phyloP scores from a whole-genome alignment of 92 coral and sea anemone genomes.

The Hydrozoanthus gracilis region DNA sequence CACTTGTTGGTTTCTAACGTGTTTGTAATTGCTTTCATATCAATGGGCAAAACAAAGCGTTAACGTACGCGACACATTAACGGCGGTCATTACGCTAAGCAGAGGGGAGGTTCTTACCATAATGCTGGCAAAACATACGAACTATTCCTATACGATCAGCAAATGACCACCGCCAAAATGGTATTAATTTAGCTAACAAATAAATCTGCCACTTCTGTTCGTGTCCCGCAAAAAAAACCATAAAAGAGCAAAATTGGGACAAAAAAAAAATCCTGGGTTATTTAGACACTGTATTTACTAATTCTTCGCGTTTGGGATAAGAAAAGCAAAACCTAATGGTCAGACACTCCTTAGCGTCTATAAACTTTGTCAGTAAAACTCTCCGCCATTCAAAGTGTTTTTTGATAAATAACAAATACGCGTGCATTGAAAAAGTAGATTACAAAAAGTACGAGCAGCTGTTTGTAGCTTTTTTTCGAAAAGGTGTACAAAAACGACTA shows the following conservation, averaged over 20 bases:
- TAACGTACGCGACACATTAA: background rate
- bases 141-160: constrained; percentile 7
- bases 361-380: constrained; percentile 2
- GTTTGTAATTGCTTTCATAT: constrained; percentile 39
- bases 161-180: constrained; percentile 36
- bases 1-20: constrained; percentile 34
- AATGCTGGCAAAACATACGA: background rate
- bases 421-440: background rate
- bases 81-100: constrained; percentile 21
- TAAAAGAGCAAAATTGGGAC: background rate
- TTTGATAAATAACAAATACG: constrained; percentile 15
- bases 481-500: background rate
- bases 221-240: background rate
- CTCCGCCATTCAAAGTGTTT: background rate
- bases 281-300: constrained; percentile 14
- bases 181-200: constrained; percentile 31
- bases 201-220: background rate
- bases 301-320: background rate
- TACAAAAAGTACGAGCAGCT: background rate
- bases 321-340: background rate
- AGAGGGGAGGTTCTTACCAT: background rate
- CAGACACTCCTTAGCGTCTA: background rate
- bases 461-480: background rate
- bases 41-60: constrained; percentile 28
- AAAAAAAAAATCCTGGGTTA: background rate